Evolutionary conservation across 2,797 vertebrate species (phyloP), one percentile per base, ranked within the genome.

Genomic region (Notolabrus celidotus): DNA sequence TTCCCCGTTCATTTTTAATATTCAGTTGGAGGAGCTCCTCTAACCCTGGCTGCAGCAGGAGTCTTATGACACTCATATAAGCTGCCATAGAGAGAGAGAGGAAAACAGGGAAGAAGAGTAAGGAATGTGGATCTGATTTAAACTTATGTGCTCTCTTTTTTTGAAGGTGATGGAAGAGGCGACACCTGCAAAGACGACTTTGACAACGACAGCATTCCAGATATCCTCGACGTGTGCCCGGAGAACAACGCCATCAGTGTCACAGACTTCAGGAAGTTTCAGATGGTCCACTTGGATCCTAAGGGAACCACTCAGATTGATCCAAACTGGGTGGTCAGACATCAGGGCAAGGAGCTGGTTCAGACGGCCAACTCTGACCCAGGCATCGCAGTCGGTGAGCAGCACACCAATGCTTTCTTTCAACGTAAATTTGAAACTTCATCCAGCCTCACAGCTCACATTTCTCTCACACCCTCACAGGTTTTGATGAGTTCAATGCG

Each of bases 221-320:
- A 99, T 86, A 96, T 98, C 64, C 92, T 94, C 7, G 98, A 99
- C 15, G 96, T 97, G 23, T 99, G 98, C 54, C 98, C 98, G 0
- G 97, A 99, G 86, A 99, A 99, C 87, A 94, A 86, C 4, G 98
- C 95, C 62, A 97, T 99, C 81, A 97, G 95, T 39, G 93, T 93
- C 86, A 99, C 98, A 0, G 98, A 99, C 92, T 99, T 99, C 89
- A 93, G 97, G 49, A 99, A 99, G 89, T 99, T 99, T 91, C 98
- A 99, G 88, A 99, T 99, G 98, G 98, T 99, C 67, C 97, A 95
- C 60, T 77, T 99, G 89, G 98, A 99, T 89, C 98, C 98, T 54
- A 99, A 99, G 92, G 98, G 98, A 74, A 99, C 97, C 63, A 96
- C 98, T 50, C 98, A 99, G 75, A 99, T 99, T 36, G 98, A 99